A percentile compares a stretch with the other conserved stretches of the same genome.
Evolutionary conservation across 2,797 vertebrate genomes (phyloP).

Genomic region (Mycteria americana): DNA sequence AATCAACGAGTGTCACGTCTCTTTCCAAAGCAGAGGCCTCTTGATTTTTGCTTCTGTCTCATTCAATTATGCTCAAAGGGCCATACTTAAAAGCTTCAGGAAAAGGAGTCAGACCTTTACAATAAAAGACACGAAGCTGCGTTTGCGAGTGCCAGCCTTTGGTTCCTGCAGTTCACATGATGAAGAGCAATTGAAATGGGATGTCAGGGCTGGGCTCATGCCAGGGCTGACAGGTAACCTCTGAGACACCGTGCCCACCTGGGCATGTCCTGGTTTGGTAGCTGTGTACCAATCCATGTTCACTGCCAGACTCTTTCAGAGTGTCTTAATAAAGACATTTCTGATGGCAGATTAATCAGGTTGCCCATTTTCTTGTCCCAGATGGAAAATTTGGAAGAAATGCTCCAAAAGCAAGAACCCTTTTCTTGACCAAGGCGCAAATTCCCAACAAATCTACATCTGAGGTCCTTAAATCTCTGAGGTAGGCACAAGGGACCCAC

Average conservation of each 20-base stretch:
- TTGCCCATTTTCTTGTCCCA: not conserved
- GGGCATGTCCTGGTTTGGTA: not conserved
- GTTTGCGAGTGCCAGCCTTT: not conserved
- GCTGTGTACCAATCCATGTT: not conserved
- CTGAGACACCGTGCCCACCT: not conserved
- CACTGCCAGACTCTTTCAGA: not conserved
- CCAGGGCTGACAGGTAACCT: not conserved
- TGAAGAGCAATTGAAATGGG: not conserved
- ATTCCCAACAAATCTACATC: not conserved
- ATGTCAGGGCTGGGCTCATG: not conserved
- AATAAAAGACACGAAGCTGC: not conserved
- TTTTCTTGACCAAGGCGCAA: not conserved
- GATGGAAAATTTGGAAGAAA: not conserved
- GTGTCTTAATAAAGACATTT: not conserved
- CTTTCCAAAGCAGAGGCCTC: constrained; percentile 10
- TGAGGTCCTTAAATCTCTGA: not conserved
- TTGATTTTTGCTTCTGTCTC: constrained; percentile 35
- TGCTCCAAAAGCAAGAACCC: fast-evolving
- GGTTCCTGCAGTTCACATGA: not conserved
- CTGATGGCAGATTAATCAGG: not conserved
- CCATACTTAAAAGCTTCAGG: not conserved
- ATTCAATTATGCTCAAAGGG: constrained; percentile 37
- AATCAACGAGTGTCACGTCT: not conserved
- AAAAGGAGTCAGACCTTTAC: constrained; percentile 16
- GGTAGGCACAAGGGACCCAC: not conserved